Conservation (phyloP, 2,797 vertebrate genomes). For the Chromis chromis region DNA sequence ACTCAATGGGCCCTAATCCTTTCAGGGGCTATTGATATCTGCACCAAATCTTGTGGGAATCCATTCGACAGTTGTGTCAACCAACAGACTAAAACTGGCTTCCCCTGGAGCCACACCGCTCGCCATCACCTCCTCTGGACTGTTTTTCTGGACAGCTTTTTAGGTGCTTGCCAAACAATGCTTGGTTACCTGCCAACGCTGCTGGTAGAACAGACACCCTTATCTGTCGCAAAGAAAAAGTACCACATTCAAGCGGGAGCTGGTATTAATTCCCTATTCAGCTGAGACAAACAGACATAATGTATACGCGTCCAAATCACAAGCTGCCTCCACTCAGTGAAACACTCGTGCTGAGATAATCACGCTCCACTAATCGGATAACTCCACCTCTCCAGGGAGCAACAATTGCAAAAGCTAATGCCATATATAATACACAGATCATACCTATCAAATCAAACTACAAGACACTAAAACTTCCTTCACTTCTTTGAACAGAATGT, state of each 20-base stretch:
- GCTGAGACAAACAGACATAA: constrained; percentile 3
- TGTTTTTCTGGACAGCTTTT: constrained; percentile 4
- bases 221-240: neutral
- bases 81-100: neutral
- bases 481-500: neutral
- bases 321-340: constrained; percentile 13
- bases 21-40: neutral
- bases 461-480: neutral
- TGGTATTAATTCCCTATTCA: constrained; percentile 2
- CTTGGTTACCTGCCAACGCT: neutral
- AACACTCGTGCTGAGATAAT: constrained; percentile 18
- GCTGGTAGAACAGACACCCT: neutral
- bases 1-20: neutral
- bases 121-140: neutral
- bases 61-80: neutral
- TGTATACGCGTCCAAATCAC: neutral
- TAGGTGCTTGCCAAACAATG: neutral
- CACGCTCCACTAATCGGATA: constrained; percentile 4
- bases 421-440: too few relatives aligned
- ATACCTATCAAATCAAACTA: too few relatives aligned
- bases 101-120: neutral
- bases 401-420: neutral
- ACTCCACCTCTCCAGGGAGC: constrained; percentile 15
- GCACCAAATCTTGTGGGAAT: neutral
- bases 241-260: neutral